Conservation (phyloP, 2,113 vertebrate species). For the Diphyllodes magnificus region DNA sequence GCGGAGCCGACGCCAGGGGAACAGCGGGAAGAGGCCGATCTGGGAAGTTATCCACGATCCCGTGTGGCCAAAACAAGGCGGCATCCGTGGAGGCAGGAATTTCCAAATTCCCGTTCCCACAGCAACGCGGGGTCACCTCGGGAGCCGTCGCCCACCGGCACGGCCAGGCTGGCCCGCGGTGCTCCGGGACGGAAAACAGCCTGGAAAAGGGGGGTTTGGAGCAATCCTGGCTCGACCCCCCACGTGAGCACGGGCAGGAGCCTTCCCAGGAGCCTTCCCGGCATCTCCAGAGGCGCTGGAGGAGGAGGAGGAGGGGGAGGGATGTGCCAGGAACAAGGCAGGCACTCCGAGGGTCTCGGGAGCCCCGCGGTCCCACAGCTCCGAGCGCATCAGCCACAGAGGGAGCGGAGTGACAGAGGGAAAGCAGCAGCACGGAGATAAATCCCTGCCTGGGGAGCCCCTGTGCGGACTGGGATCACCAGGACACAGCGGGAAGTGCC, state of each 20-base stretch:
- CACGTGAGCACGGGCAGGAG: accelerated
- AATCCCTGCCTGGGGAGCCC: background rate
- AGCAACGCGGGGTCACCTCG: background rate
- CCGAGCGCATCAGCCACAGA: accelerated
- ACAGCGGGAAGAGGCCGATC: background rate
- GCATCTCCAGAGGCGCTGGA: background rate
- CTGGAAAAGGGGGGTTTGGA: background rate
- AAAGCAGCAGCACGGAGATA: background rate
- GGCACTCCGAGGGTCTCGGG: accelerated
- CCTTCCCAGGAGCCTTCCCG: background rate
- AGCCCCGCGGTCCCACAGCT: background rate
- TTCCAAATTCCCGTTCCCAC: background rate
- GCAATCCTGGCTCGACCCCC: background rate
- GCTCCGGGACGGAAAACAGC: background rate
- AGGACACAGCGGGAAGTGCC: accelerated
- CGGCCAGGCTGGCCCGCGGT: accelerated
- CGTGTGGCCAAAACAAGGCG: background rate
- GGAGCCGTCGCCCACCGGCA: background rate
- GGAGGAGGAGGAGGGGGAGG: background rate
- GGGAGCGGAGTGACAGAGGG: accelerated
- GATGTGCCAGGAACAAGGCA: background rate
- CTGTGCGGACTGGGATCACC: accelerated
- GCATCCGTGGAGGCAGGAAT: background rate
- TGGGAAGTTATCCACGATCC: background rate
- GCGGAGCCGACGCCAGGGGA: background rate